Evolutionary conservation across 1,140 invertebrate genomes (phyloP), one percentile per base, ranked within the genome.

Genomic region (Pachypeltis micranthus): DNA sequence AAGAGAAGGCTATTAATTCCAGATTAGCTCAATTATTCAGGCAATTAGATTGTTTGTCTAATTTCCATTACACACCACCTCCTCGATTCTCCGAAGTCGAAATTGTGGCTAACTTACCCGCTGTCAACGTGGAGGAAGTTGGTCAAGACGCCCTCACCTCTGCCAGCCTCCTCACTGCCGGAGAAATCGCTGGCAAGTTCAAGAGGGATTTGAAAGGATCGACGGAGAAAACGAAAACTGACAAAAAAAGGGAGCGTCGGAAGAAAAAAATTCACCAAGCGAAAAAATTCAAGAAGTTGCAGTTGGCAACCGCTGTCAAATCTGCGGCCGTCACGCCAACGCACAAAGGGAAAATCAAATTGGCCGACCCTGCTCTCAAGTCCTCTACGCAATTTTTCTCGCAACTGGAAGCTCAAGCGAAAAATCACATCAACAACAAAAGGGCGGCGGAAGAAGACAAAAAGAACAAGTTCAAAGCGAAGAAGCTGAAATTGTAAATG

Each of bases 61-160:
- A 98, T 75, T 97, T 89, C 75, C 88, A 96, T 75, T 98, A 90
- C 69, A 96, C 92, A 56, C 95, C 96, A 21, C 47, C 47, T 10
- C 47, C 47, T 10, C 12, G 47, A 21, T 79, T 83, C 63, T 86
- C 93, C 1, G 96, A 99, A 70, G 74, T 96, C 0, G 92, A 90
- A 75, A 88, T 98, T 67, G 78, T 98, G 0, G 91, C 81, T 58
- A 98, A 98, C 75, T 76, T 93, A 65, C 91, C 94, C 19, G 88
- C 93, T 2, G 87, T 98, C 58, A 81, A 77, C 27, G 91, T 97
- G 82, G 96, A 98, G 78, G 95, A 98, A 78, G 47, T 51, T 7
- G 47, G 47, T 16, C 95, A 94, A 28, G 79, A 90, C 1, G 83
- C 85, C 24, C 83, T 86, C 0, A 92, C 85, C 71, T 90, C 96